phyloP scores from a whole-genome alignment of 2,797 vertebrate genomes.

The Oceanodroma leucorhoa region DNA sequence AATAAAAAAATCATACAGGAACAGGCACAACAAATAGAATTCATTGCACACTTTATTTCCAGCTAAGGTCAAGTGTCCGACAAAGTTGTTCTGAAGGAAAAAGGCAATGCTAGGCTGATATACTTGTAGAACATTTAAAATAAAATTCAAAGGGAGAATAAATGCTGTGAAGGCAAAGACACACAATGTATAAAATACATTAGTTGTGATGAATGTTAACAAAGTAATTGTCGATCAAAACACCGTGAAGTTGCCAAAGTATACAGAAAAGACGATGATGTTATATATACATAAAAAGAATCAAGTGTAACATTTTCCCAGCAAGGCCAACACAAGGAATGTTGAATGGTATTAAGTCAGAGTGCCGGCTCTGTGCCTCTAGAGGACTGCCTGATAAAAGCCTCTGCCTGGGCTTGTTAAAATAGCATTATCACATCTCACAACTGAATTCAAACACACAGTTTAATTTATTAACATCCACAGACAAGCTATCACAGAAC shows the following conservation, averaged over 20 bases:
- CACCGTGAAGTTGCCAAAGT: neutral
- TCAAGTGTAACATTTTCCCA: neutral
- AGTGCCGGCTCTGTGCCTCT: neutral
- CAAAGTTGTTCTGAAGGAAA: neutral
- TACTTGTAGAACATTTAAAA: neutral
- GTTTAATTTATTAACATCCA: constrained; percentile 41
- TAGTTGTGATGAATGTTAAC: neutral
- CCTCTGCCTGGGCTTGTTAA: neutral
- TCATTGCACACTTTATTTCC: neutral
- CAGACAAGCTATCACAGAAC: neutral
- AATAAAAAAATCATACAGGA: neutral
- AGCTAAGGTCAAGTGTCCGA: neutral
- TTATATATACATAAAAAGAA: neutral
- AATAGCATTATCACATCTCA: constrained; percentile 7
- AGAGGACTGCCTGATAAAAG: neutral
- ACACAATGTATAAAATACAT: neutral
- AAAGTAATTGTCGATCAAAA: neutral
- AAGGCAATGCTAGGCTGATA: neutral
- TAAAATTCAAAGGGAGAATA: neutral
- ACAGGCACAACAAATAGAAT: neutral
- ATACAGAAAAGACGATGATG: neutral
- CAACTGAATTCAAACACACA: neutral
- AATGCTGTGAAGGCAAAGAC: neutral
- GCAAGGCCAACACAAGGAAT: neutral
- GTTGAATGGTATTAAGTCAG: neutral